Evolutionary conservation across 2,113 vertebrate genomes (phyloP).

Genomic region (Pipa parva): DNA sequence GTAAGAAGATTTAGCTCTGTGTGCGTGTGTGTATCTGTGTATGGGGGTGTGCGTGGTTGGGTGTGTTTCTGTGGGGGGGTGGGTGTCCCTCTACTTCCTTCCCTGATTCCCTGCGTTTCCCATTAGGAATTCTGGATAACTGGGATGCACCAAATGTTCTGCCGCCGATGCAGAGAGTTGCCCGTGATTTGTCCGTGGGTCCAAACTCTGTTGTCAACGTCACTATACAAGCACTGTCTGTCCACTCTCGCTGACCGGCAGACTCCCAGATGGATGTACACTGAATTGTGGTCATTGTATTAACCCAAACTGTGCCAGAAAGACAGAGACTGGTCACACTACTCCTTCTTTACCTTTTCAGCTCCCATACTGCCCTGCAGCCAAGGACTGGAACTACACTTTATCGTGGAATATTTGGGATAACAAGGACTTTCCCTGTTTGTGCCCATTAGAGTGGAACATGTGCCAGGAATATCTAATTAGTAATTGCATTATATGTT

Average conservation of each 20-base stretch:
- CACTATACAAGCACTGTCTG: constrained; percentile 55
- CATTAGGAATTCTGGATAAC: constrained; percentile 82
- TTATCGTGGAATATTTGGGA: neutral
- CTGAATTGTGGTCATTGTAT: neutral
- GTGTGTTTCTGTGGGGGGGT: neutral
- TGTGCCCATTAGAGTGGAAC: too few relatives aligned
- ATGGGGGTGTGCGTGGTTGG: neutral
- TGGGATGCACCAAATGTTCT: constrained; percentile 79
- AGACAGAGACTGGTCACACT: constrained; percentile 11
- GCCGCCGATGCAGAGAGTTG: constrained; percentile 86
- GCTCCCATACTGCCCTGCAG: neutral
- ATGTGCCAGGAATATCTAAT: too few relatives aligned
- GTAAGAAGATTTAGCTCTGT: constrained; percentile 55
- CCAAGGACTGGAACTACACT: neutral
- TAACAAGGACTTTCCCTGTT: too few relatives aligned
- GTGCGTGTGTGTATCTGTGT: neutral
- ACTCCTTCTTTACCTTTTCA: neutral
- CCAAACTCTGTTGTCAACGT: constrained; percentile 62
- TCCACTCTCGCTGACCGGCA: constrained; percentile 59
- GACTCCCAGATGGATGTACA: constrained; percentile 4
- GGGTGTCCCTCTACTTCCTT: neutral
- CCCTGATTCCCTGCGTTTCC: constrained; percentile 10
- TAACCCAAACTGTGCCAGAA: constrained; percentile 44
- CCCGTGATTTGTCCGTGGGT: constrained; percentile 77
- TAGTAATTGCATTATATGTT: too few relatives aligned